Conservation (phyloP, 2,113 vertebrate species). For the Mus pahari region DNA sequence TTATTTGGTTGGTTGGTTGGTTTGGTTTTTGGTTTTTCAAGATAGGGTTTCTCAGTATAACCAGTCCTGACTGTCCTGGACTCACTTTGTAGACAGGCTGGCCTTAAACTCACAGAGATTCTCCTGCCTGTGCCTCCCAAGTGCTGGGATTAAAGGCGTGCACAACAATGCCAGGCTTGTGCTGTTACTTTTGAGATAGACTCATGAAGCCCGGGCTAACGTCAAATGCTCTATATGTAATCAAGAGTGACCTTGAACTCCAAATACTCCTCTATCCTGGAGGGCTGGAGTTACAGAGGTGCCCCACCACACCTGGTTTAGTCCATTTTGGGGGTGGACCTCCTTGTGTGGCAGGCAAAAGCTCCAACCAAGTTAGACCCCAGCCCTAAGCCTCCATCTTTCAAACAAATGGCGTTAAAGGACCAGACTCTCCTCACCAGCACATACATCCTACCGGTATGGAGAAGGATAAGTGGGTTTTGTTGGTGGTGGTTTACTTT, state of each 20-base stretch:
- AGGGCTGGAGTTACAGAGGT: not conserved
- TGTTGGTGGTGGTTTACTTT: slow-evolving; percentile 10
- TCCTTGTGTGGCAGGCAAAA: not conserved
- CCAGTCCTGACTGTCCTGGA: too few relatives aligned
- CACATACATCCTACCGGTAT: not conserved
- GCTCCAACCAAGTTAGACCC: not conserved
- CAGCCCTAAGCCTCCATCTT: not conserved
- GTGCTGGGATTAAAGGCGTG: too few relatives aligned
- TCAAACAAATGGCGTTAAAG: not conserved
- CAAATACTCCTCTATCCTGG: not conserved
- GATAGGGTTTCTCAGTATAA: too few relatives aligned
- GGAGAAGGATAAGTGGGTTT: slow-evolving; percentile 1
- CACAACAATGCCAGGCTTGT: too few relatives aligned
- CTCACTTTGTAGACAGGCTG: too few relatives aligned
- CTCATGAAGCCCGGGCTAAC: not conserved
- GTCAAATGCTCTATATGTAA: not conserved
- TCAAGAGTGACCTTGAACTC: not conserved
- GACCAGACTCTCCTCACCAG: not conserved
- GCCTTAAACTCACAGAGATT: too few relatives aligned
- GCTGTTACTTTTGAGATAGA: not conserved
- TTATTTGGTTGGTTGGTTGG: not conserved
- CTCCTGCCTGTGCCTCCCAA: too few relatives aligned
- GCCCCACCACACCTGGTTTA: not conserved
- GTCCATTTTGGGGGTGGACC: not conserved
- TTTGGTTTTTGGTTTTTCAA: not conserved